Evolutionary conservation across 2,797 vertebrate species (phyloP).

Genomic region (Ctenosaura bakeri): DNA sequence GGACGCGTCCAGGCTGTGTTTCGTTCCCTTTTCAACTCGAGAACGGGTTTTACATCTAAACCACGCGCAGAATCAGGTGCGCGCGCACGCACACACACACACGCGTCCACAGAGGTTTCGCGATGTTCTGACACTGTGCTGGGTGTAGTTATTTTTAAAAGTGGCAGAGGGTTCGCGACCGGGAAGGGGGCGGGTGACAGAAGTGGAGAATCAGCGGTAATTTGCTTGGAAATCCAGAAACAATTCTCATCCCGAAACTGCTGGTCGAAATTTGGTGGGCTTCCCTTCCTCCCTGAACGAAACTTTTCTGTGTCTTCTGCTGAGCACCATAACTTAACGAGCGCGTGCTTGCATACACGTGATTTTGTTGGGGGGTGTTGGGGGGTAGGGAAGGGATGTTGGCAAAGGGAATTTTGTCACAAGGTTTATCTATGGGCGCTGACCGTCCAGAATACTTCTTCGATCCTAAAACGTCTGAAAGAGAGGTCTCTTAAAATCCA

Average conservation of each 20-base stretch:
- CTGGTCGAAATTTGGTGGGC: not conserved
- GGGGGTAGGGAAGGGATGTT: too few species aligned
- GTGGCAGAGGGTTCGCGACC: not conserved
- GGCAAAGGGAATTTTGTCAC: not conserved
- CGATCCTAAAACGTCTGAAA: not conserved
- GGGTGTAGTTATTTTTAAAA: too few species aligned
- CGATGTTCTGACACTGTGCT: not conserved
- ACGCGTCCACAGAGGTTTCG: not conserved
- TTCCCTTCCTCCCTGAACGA: not conserved
- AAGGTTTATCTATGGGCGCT: not conserved
- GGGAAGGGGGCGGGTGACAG: not conserved
- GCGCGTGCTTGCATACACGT: not conserved
- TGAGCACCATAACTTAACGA: too few species aligned
- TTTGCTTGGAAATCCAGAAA: not conserved
- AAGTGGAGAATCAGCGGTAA: not conserved
- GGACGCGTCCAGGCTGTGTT: not conserved
- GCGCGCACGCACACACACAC: not conserved
- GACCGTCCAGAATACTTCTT: too few species aligned
- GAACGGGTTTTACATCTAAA: not conserved
- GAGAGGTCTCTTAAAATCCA: not conserved
- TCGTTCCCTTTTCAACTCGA: too few species aligned
- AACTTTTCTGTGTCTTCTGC: slow-evolving; percentile 3
- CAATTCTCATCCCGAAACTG: not conserved
- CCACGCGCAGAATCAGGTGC: not conserved
- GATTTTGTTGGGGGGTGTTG: not conserved